Percentiles rank a stretch among this genome's conserved stretches.
phyloP scores from a whole-genome alignment of 2,113 vertebrate species.

The human region GRCh38 chr2:122992001-122992500 shows the following conservation, averaged over 20 bases:
- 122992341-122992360: not conserved
- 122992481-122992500: not conserved
- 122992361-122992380: not conserved
- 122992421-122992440: not conserved
- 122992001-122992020: not conserved
- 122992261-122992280: not conserved
- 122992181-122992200: not conserved
- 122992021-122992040: not conserved
- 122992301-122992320: not conserved
- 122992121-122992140: not conserved
- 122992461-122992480: not conserved
- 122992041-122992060: not conserved
- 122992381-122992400: not conserved
- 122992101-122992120: not conserved
- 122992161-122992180: not conserved
- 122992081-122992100: not conserved
- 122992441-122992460: not conserved
- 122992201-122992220: not conserved
- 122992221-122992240: not conserved
- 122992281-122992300: not conserved
- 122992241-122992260: not conserved
- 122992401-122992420: not conserved
- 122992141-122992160: not conserved
- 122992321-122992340: not conserved
- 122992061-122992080: not conserved